phyloP scores from a whole-genome alignment of 2,113 vertebrate species.

The Sorex araneus region DNA sequence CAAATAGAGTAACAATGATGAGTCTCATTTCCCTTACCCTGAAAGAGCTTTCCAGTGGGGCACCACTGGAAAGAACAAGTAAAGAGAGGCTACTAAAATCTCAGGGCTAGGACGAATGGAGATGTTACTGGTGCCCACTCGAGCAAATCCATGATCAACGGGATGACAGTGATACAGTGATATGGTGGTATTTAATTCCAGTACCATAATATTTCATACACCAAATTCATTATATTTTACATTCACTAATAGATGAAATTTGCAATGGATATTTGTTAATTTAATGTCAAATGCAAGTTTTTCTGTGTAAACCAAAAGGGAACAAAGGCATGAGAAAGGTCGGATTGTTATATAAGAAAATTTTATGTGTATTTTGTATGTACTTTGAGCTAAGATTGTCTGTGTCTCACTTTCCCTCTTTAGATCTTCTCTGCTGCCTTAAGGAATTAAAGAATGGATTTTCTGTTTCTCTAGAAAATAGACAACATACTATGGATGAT shows the following conservation, averaged over 20 bases:
- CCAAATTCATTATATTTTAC: background rate
- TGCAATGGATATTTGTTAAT: background rate
- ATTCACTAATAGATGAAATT: background rate
- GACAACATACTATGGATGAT: slow-evolving; percentile 8
- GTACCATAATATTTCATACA: too few relatives aligned
- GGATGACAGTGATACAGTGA: too few relatives aligned
- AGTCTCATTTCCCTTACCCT: too few relatives aligned
- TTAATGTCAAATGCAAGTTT: background rate
- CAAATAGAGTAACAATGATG: too few relatives aligned
- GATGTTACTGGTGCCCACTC: too few relatives aligned
- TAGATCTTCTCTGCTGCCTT: slow-evolving; percentile 14
- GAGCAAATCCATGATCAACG: too few relatives aligned
- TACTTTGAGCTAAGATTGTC: background rate
- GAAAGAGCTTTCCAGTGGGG: too few relatives aligned
- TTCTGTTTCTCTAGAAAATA: slow-evolving; percentile 63
- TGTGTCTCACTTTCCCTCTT: background rate
- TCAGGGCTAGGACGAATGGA: too few relatives aligned
- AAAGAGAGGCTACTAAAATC: too few relatives aligned
- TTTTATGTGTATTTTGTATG: background rate
- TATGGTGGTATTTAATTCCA: too few relatives aligned
- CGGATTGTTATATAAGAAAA: background rate
- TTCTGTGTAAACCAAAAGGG: slow-evolving; percentile 12
- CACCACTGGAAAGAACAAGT: too few relatives aligned
- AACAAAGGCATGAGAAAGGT: background rate
- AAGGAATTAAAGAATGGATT: slow-evolving; percentile 57